Evolutionary conservation across 2,113 vertebrate genomes (phyloP), one percentile per base, ranked within the genome.

Genomic region (Zootoca vivipara): DNA sequence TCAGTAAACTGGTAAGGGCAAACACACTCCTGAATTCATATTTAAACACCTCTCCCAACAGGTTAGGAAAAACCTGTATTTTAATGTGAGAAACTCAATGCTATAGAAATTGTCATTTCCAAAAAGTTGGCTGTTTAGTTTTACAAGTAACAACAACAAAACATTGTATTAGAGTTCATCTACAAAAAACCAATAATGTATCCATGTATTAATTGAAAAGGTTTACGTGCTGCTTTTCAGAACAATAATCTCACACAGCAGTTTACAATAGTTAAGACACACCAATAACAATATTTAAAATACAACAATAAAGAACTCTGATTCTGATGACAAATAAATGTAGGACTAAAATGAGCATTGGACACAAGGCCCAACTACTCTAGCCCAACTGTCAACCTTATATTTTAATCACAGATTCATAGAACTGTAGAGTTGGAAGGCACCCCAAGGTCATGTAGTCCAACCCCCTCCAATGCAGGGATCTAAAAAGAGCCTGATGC

Each of bases 51-150:
- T 38, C 26, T 70, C n/a, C 70, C 74, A 70, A 33, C 58, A 69
- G 38, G 46, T 5, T 79, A 30, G 46, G 22, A 65, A 80, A 46
- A 5, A 38, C 89, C 65, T 35, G 3, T 42, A 56, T 46, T 88
- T 69, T 28, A 20, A 73, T 78, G 40, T 22, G 7, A 40, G 35
- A 78, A 58, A 42, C 12, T 72, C 74, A 1, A 3, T 72, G 13
- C 7, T 46, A 84, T 38, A 52, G 75, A 92, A 82, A 15, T 38
- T 85, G 24, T 87, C 81, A 4, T 80, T 62, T 89, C 86, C 3
- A 82, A 90, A 87, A 85, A 56, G 0, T 24, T 75, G 67, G 2
- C 0, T 67, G 22, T 52, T 78, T 65, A n/a, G 26, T 67, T 78
- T 65, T 52, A 52, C 46, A 52, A 52, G 10, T 52, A 52, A 52